These are phyloP conservation scores for Apeira syringaria DNA, from an alignment of 2,888 invertebrate genomes.

Conservation along the genomic window DNA sequence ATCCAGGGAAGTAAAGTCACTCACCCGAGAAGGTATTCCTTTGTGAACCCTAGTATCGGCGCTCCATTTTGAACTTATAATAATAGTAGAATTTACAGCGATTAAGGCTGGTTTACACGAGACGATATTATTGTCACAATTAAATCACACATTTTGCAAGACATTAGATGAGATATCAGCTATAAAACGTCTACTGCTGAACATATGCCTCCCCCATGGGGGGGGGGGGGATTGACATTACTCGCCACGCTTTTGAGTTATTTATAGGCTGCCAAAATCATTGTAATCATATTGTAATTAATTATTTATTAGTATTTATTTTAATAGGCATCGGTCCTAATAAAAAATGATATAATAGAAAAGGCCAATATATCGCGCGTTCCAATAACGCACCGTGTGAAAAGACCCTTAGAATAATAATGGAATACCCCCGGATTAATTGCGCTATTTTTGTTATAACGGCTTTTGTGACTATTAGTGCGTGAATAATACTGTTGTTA, in stretches of 20 bases:
- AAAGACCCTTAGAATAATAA: slow-evolving; percentile 40
- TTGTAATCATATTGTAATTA: too few species aligned
- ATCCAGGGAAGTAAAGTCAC: slow-evolving; percentile 21
- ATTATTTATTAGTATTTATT: too few species aligned
- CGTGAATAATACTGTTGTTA: slow-evolving; percentile 62
- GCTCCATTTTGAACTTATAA: slow-evolving; percentile 62
- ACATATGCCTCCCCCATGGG: too few species aligned
- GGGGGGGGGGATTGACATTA: too few species aligned
- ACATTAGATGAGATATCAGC: too few species aligned
- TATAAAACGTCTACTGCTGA: too few species aligned
- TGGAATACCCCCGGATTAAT: slow-evolving; percentile 51
- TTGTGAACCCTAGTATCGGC: slow-evolving; percentile 57
- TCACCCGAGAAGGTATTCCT: slow-evolving; percentile 61
- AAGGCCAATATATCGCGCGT: not conserved
- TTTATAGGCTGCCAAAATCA: too few species aligned
- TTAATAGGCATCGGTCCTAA: too few species aligned
- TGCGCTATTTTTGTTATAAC: slow-evolving; percentile 66
- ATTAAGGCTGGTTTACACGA: slow-evolving; percentile 41
- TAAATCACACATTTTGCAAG: too few species aligned
- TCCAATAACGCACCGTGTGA: slow-evolving; percentile 2
- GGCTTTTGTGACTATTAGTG: slow-evolving; percentile 47
- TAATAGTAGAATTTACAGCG: slow-evolving; percentile 50
- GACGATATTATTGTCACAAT: too few species aligned
- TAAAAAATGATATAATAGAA: too few species aligned
- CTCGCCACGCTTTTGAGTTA: too few species aligned